Evolutionary conservation across 2,113 vertebrate genomes (phyloP), one percentile per base, ranked within the genome.

Genomic region (Burhinus bistriatus): DNA sequence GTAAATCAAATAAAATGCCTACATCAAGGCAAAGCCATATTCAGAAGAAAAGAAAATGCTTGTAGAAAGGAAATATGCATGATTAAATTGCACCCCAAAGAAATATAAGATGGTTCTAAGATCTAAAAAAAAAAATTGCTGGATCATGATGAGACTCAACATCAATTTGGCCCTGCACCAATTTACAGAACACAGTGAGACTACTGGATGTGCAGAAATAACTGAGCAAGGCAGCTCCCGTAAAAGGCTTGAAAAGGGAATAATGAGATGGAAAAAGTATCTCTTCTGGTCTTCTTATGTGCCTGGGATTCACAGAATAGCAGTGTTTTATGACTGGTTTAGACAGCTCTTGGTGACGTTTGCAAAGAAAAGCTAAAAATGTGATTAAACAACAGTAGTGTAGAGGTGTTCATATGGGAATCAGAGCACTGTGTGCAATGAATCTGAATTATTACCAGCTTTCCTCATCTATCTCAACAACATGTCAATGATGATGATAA

Each of bases 291-390:
- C 54, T 75, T 72, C 71, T 62, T n/a, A 22, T 22, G 23, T 83
- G 51, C 15, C 42, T 59, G 29, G 42, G 82, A 90, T 86, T 83
- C 82, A 87, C n/a, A 62, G 62, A 54, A 75, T 1, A 81, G 23
- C 11, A 3, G 22, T 57, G 19, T 72, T 91, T 85, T 34, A 70
- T 65, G n/a, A 77, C 36, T 49, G 8, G 7, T 90, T 93, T 80
- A 61, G 62, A 70, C 19, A 93, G 49, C 51, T 73, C 75, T 77
- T 58, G 64, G 61, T 70, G 82, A 83, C 2, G 29, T 86, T 93
- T 92, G 83, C 88, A 79, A 96, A 92, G 91, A 68, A 92, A 84
- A 59, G 52, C 61, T 82, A 62, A 87, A 95, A 80, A 80, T 57
- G 36, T 11, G 61, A 94, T 93, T 83, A 78, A 95, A 86, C 5